A percentile compares a stretch with the other conserved stretches of the same genome.
Conservation (phyloP, 2,113 vertebrate species). For the Machaerirhynchus nigripectus region DNA sequence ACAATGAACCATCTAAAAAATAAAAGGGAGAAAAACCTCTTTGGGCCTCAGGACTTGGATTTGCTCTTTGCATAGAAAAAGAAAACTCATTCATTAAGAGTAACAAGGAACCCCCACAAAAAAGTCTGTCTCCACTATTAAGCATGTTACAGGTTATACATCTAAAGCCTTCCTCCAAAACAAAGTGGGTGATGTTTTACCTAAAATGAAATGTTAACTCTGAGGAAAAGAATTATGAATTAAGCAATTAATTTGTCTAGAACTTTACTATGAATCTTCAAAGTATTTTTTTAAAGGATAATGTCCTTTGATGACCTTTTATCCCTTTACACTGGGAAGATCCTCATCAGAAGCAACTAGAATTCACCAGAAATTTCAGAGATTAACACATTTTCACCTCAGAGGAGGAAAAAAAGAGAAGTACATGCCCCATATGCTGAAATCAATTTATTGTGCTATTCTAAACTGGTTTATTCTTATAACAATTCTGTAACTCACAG, state of each 20-base stretch:
- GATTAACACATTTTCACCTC: not conserved
- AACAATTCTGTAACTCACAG: not conserved
- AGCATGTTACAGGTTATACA: accelerated
- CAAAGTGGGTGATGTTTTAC: not conserved
- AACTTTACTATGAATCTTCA: not conserved
- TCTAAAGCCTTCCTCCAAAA: not conserved
- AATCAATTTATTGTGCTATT: not conserved
- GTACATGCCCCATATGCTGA: not conserved
- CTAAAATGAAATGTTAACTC: not conserved
- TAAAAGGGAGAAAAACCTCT: not conserved
- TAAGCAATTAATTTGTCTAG: not conserved
- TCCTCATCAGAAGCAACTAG: not conserved
- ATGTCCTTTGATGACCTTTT: not conserved
- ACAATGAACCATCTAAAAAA: not conserved
- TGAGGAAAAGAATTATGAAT: not conserved
- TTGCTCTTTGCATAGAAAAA: not conserved
- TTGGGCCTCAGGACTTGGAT: not conserved
- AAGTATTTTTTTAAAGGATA: not conserved
- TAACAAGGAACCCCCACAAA: not conserved
- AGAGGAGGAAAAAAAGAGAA: not conserved
- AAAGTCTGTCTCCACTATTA: not conserved
- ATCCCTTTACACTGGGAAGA: not conserved
- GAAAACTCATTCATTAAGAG: not conserved
- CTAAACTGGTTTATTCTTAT: not conserved
- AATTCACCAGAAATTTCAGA: not conserved